Evolutionary conservation across 2,888 invertebrate genomes (phyloP).

Genomic region (Meloe dianella): DNA sequence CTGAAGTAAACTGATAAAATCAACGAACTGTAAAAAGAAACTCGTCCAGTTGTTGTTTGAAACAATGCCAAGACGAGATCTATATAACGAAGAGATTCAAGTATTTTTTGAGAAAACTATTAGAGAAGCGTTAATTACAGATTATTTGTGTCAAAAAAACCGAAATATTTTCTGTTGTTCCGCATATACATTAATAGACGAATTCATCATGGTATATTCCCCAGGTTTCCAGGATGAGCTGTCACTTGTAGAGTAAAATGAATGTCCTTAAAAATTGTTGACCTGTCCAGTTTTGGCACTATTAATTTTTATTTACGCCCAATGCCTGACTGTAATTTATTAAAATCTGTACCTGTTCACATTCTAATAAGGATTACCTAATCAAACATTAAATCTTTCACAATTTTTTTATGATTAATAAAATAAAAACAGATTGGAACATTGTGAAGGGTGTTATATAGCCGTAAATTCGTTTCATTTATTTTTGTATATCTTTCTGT

Average conservation of each 20-base stretch:
- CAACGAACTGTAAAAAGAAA: not conserved
- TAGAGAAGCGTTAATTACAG: no score
- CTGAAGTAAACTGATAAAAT: not conserved
- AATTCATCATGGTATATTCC: no score
- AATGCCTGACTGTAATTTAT: not conserved
- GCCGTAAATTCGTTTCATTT: not conserved
- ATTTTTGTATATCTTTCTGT: not conserved
- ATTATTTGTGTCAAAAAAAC: no score
- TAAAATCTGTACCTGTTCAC: not conserved
- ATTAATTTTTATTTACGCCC: not conserved
- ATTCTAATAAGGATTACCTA: not conserved
- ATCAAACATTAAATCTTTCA: not conserved
- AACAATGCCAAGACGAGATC: not conserved
- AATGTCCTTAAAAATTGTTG: not conserved
- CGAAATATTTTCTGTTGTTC: no score
- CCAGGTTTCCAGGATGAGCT: no score
- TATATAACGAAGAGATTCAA: not conserved
- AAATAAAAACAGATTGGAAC: no score
- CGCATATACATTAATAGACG: no score
- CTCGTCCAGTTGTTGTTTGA: not conserved
- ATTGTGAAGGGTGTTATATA: not conserved
- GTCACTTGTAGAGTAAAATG: not conserved
- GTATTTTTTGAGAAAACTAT: not conserved
- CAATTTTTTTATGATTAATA: no score
- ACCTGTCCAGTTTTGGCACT: not conserved